These are phyloP conservation scores for Diplogasteroides magnus DNA, from an alignment of 1,140 invertebrate species.

Conservation along the genomic window DNA sequence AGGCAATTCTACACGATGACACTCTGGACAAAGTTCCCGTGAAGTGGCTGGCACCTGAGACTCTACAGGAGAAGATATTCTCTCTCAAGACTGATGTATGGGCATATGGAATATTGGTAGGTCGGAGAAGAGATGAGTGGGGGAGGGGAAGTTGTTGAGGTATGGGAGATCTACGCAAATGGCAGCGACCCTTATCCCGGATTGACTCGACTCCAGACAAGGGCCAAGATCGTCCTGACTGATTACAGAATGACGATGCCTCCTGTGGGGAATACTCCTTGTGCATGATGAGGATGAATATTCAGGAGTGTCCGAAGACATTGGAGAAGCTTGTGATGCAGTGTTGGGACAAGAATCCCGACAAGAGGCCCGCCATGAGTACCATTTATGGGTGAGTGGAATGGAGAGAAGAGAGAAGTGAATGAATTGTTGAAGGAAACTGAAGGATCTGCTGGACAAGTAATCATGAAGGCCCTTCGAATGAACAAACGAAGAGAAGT, in stretches of 20 bases:
- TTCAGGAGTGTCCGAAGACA: neutral
- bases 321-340: neutral
- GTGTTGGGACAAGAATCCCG: neutral
- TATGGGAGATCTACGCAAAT: slow-evolving; percentile 38
- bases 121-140: neutral
- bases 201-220: slow-evolving; percentile 36
- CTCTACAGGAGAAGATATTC: slow-evolving; percentile 43
- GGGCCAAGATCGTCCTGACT: slow-evolving; percentile 40
- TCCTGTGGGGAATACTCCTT: slow-evolving; percentile 12
- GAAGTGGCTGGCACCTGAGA: slow-evolving; percentile 63
- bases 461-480: neutral
- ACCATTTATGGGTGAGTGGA: neutral
- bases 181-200: slow-evolving; percentile 41
- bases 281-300: neutral
- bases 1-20: slow-evolving; percentile 62
- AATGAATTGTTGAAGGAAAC: neutral
- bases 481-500: neutral
- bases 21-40: slow-evolving; percentile 78
- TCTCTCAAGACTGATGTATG: slow-evolving; percentile 39
- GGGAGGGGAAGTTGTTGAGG: slow-evolving; percentile 1
- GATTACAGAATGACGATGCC: slow-evolving; percentile 41
- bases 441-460: neutral
- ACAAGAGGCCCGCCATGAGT: neutral
- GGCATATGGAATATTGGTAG: slow-evolving; percentile 25
- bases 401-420: neutral